A percentile compares a stretch with the other conserved stretches of the same genome.
These are phyloP conservation scores for Centropus unirufus DNA, from an alignment of 2,113 vertebrate genomes.

Conservation along the genomic window DNA sequence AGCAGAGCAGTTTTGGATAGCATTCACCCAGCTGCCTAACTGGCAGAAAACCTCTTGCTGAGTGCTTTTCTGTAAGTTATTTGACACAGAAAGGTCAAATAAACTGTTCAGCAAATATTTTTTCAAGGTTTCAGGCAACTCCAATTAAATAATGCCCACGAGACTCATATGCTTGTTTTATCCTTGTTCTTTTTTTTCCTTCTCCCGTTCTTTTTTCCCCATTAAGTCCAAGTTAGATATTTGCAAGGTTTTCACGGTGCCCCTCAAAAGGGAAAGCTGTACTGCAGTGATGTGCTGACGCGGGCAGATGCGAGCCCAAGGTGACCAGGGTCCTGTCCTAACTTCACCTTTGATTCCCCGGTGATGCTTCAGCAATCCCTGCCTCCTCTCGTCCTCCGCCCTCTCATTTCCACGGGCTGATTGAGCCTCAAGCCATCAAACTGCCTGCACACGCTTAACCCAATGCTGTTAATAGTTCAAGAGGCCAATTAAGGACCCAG, in stretches of 20 bases:
- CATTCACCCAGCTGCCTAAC: conserved; percentile 58
- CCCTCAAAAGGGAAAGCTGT: not conserved
- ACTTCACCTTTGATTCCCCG: not conserved
- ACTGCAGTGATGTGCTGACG: not conserved
- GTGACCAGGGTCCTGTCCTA: not conserved
- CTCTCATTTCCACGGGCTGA: not conserved
- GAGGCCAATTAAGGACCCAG: not conserved
- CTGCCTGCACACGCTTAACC: not conserved
- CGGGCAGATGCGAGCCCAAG: not conserved
- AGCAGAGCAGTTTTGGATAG: conserved; percentile 46
- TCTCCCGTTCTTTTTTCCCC: not conserved
- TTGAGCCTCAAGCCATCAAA: not conserved
- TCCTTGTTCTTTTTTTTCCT: not conserved
- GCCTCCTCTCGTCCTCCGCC: not conserved
- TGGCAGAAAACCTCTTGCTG: conserved; percentile 13
- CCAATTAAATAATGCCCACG: conserved; percentile 37
- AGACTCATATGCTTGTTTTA: conserved; percentile 21
- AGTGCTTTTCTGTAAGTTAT: conserved; percentile 21
- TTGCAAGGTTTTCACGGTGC: not conserved
- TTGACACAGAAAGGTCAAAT: conserved; percentile 55
- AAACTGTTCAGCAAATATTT: conserved; percentile 66
- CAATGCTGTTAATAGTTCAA: not conserved
- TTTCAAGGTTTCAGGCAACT: conserved; percentile 56
- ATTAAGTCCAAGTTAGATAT: not conserved
- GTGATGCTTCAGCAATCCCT: not conserved